Base-by-base conservation (phyloP, 35 echinoderm and acorn worm genomes). In the Apostichopus parvimensis region DNA sequence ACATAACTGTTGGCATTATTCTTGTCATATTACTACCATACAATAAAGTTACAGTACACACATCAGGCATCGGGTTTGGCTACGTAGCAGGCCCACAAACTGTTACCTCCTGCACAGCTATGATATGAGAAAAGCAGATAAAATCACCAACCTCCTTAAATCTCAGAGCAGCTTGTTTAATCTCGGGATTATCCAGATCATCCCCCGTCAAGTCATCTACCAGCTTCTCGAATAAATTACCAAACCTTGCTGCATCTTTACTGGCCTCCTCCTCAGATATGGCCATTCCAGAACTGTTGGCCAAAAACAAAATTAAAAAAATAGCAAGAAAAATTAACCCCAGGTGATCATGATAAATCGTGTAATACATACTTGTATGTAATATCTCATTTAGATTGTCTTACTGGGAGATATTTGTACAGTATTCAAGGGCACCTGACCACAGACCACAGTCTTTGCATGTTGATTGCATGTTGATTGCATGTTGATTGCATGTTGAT, bases 171-270 rank as follows among this genome's bases (percentile, higher is more conserved):
- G 95, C 95, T 18, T 96, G 92, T 61, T 59, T 72, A 73, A 81
- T 94, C 45, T 94, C 92, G 6, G 95, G 77, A 82, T 96, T 96
- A 68, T 55, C 93, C 8, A 84, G 91, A 76, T 96, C 95, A 24
- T 96, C 95, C 12, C 34, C 84, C 1, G 85, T 91, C 17, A 96
- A 62, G 15, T 96, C 95, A 20, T 94, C 61, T 11, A 96, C 87
- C 75, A 96, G 26, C 79, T 73, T 62, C 21, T 96, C 56, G 79
- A 94, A 96, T 20, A 94, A 88, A 14, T 94, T 77, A 66, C 91
- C 87, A 91, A 96, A 96, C 23, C 80, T 92, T 5, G 58, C 78
- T 22, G 93, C 25, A 80, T 96, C 95, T 45, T 93, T 28, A 18
- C 28, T 71, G 28, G 86, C 86, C 52, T 87, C 83, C 9, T 80